phyloP scores from a whole-genome alignment of 1,140 invertebrate species.

The Halesus radiatus region DNA sequence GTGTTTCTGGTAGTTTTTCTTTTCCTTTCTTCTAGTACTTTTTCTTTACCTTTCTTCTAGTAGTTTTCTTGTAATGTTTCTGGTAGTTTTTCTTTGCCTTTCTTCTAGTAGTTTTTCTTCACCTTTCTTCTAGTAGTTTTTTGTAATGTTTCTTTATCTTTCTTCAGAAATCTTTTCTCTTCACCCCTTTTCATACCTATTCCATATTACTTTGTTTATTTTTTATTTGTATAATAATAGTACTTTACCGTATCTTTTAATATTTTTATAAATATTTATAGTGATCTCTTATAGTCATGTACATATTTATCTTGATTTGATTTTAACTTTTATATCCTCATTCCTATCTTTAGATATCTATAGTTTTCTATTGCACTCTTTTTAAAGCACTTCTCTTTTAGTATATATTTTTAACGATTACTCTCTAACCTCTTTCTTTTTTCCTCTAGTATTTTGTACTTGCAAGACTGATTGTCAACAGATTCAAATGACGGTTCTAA shows the following conservation, averaged over 20 bases:
- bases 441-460: not conserved
- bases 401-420: not conserved
- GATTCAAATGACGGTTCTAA: conserved; percentile 13
- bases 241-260: not conserved
- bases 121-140: not conserved
- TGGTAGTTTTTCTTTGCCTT: no score
- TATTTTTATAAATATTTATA: not conserved
- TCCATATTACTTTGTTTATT: not conserved
- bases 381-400: not conserved
- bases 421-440: not conserved
- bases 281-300: not conserved
- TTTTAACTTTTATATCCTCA: not conserved
- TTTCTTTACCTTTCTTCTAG: not conserved
- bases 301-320: not conserved
- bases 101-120: no score
- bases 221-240: not conserved
- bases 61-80: no score
- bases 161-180: not conserved
- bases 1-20: no score
- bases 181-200: not conserved
- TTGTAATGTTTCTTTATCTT: not conserved
- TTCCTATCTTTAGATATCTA: not conserved
- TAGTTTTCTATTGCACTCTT: not conserved
- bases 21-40: not conserved
- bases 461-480: conserved; percentile 14